phyloP scores from a whole-genome alignment of 2,797 vertebrate species.

The Chelidonichthys spinosus region DNA sequence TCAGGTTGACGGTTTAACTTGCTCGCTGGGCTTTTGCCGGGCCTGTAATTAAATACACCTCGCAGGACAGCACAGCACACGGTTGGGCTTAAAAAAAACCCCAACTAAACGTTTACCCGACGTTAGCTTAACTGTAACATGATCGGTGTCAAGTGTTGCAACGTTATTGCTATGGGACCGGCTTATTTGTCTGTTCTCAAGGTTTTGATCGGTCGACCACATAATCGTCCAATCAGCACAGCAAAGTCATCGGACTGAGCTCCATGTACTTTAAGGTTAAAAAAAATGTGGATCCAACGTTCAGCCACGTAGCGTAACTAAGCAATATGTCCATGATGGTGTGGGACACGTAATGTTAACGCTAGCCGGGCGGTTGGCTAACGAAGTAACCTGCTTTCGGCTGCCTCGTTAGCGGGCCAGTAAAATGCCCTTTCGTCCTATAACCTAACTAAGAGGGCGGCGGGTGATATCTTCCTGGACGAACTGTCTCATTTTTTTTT shows the following conservation, averaged over 20 bases:
- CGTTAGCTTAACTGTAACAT: slow-evolving; percentile 53
- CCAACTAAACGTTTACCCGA: slow-evolving; percentile 44
- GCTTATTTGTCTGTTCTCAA: background rate
- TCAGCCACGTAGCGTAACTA: slow-evolving; percentile 74
- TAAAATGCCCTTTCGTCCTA: background rate
- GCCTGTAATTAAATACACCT: slow-evolving; percentile 64
- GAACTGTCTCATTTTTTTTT: background rate
- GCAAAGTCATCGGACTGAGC: background rate
- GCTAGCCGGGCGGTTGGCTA: slow-evolving; percentile 39
- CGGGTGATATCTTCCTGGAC: background rate
- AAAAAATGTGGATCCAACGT: slow-evolving; percentile 16
- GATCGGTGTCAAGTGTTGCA: slow-evolving; percentile 32
- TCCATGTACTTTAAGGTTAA: slow-evolving; percentile 28
- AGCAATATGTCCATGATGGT: slow-evolving; percentile 47
- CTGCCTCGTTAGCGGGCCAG: slow-evolving; percentile 43
- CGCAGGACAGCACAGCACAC: slow-evolving; percentile 33
- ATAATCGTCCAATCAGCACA: too few species aligned
- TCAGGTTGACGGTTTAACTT: slow-evolving; percentile 1
- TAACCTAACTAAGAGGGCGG: background rate
- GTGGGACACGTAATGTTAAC: slow-evolving; percentile 77
- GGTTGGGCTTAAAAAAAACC: slow-evolving; percentile 33
- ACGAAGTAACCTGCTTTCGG: slow-evolving; percentile 30
- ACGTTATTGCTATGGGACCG: background rate
- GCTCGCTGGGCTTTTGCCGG: slow-evolving; percentile 26
- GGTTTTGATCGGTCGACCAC: background rate